Conservation (phyloP, 2,888 invertebrate genomes). For the Luperina testacea region DNA sequence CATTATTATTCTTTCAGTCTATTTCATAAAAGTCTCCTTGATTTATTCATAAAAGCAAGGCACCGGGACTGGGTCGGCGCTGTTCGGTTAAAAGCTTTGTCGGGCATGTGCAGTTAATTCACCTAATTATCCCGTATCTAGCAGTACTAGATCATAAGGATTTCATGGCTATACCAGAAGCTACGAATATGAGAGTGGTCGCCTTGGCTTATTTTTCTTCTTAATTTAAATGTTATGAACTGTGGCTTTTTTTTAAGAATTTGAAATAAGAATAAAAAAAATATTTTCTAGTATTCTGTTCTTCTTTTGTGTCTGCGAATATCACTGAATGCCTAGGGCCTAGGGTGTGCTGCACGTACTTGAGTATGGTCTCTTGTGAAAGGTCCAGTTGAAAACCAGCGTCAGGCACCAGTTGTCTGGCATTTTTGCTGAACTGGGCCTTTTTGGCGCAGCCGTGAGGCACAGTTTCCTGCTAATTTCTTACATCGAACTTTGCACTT, state of each 20-base stretch:
- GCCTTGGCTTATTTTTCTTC: not conserved
- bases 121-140: conserved; percentile 44
- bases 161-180: conserved; percentile 17
- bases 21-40: conserved; percentile 14
- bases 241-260: not conserved
- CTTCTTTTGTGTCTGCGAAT: not conserved
- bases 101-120: conserved; percentile 52
- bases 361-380: not conserved
- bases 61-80: conserved; percentile 9
- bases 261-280: not conserved
- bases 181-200: not conserved
- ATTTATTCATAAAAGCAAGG: conserved; percentile 17
- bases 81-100: conserved; percentile 50
- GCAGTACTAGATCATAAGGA: conserved; percentile 38
- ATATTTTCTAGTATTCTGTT: not conserved
- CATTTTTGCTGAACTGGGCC: too few species aligned
- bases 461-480: too few species aligned
- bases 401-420: too few species aligned
- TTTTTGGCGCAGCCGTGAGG: too few species aligned
- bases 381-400: too few species aligned
- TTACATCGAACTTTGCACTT: too few species aligned
- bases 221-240: not conserved
- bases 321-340: not conserved
- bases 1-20: not conserved
- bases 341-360: not conserved